A percentile compares a stretch with the other conserved stretches of the same genome.
Evolutionary conservation across 1,140 invertebrate genomes (phyloP).

Genomic region (Polyergus mexicanus): DNA sequence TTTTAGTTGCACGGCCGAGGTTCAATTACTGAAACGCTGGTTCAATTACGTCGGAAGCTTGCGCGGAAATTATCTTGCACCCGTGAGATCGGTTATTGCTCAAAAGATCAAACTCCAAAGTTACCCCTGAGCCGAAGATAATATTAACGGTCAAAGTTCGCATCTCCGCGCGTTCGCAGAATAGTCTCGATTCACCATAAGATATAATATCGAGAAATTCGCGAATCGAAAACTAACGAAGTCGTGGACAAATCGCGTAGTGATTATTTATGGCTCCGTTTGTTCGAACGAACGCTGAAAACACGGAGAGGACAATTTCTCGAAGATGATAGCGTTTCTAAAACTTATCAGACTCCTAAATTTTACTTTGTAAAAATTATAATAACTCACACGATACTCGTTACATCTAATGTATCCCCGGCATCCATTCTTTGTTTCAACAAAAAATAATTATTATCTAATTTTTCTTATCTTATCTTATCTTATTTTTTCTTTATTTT

Average conservation of each 20-base stretch:
- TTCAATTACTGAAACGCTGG: conserved; percentile 35
- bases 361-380: background rate
- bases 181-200: background rate
- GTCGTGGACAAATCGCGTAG: conserved; percentile 16
- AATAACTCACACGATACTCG: background rate
- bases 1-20: background rate
- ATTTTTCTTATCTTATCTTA: too few relatives aligned
- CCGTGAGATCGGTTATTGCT: conserved; percentile 42
- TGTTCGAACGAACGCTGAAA: background rate
- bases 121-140: conserved; percentile 17
- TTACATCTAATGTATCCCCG: background rate
- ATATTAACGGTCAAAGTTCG: conserved; percentile 51
- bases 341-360: conserved; percentile 7
- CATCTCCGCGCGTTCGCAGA: background rate
- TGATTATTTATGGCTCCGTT: conserved; percentile 14
- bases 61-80: conserved; percentile 38
- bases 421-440: conserved; percentile 9
- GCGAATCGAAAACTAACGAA: conserved; percentile 23
- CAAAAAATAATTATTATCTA: too few relatives aligned
- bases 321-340: background rate
- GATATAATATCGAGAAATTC: conserved; percentile 12
- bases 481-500: too few relatives aligned
- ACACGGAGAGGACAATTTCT: background rate
- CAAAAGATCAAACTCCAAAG: conserved; percentile 33
- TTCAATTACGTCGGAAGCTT: conserved; percentile 47